These are phyloP conservation scores for Megaceryle torquata DNA, from an alignment of 2,113 vertebrate species.

Conservation along the genomic window DNA sequence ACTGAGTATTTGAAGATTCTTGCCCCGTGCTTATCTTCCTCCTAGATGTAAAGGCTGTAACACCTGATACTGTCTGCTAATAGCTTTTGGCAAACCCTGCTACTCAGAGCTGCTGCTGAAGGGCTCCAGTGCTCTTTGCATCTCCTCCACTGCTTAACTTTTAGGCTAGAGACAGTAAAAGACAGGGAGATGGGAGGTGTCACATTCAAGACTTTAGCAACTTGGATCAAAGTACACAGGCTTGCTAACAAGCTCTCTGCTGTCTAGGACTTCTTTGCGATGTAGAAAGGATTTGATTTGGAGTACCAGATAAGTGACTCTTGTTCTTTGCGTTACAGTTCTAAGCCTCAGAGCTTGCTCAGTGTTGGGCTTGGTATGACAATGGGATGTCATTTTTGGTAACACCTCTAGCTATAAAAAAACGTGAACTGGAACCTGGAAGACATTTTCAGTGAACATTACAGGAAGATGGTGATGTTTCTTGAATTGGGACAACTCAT, in stretches of 20 bases:
- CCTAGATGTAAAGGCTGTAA: not conserved
- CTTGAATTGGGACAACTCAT: not conserved
- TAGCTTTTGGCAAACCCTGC: not conserved
- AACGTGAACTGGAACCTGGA: not conserved
- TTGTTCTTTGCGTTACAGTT: not conserved
- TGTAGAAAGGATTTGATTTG: not conserved
- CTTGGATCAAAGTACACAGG: not conserved
- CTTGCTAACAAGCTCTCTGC: not conserved
- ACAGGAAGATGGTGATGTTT: not conserved
- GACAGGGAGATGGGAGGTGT: not conserved
- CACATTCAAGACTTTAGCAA: not conserved
- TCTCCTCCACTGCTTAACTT: not conserved
- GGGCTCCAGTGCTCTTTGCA: not conserved
- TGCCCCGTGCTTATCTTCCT: rapidly evolving
- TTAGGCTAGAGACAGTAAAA: not conserved
- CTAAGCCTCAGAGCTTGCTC: not conserved
- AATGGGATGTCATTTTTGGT: not conserved
- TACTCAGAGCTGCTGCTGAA: not conserved
- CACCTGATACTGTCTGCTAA: not conserved
- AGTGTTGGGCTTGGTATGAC: not conserved
- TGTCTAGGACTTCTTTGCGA: not conserved
- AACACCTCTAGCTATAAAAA: not conserved
- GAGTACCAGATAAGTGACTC: not conserved
- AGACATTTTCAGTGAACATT: not conserved
- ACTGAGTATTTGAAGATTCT: not conserved